Evolutionary conservation across 2,797 vertebrate species (phyloP).

Genomic region (Aselliscus stoliczkanus): DNA sequence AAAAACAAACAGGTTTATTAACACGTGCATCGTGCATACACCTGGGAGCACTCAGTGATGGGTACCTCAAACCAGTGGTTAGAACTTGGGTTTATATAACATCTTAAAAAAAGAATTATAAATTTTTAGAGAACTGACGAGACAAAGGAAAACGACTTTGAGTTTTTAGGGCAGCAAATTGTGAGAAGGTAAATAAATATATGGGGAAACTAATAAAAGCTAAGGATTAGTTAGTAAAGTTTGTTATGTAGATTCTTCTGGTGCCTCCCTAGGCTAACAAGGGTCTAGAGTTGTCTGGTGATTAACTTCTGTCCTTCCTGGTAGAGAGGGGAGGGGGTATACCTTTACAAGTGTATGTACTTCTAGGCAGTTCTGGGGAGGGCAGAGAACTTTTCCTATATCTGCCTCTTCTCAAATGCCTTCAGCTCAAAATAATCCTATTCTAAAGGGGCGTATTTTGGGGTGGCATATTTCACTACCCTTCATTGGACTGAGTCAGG

Average conservation of each 20-base stretch:
- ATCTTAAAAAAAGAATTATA: background rate
- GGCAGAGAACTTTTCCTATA: background rate
- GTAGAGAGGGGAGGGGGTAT: background rate
- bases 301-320: background rate
- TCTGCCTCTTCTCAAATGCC: background rate
- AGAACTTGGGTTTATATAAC: background rate
- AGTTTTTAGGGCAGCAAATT: background rate
- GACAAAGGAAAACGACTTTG: background rate
- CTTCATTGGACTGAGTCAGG: background rate
- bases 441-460: background rate
- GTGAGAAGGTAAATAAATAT: background rate
- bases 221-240: background rate
- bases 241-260: background rate
- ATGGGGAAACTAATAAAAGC: background rate
- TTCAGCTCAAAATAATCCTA: background rate
- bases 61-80: background rate
- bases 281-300: background rate
- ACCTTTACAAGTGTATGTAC: background rate
- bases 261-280: background rate
- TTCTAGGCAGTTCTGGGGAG: background rate
- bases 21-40: rapidly evolving
- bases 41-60: background rate
- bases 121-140: background rate
- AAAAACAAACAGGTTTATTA: background rate
- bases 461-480: background rate